A percentile compares a stretch with the other conserved stretches of the same genome.
phyloP scores from a whole-genome alignment of 2,888 invertebrate genomes.

The Allophyes oxyacanthae region DNA sequence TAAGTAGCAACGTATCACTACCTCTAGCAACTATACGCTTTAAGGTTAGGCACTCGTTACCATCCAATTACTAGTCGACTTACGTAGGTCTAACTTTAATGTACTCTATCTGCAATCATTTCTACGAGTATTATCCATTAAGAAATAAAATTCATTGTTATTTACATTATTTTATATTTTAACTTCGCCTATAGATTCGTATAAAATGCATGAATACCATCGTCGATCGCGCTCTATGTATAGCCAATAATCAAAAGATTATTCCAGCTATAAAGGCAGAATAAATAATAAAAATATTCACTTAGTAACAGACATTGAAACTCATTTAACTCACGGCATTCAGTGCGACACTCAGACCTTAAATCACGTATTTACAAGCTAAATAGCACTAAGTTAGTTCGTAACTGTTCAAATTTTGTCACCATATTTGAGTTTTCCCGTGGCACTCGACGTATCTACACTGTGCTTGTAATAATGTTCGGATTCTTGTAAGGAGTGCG shows the following conservation, averaged over 20 bases:
- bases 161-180: constrained; percentile 65
- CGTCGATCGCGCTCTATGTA: constrained; percentile 69
- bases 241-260: constrained; percentile 65
- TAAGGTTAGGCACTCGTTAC: constrained; percentile 17
- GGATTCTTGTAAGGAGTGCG: constrained; percentile 47
- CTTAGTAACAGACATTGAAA: constrained; percentile 59
- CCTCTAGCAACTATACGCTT: background rate
- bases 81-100: background rate
- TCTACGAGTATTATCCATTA: background rate
- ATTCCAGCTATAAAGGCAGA: constrained; percentile 65
- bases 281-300: constrained; percentile 65
- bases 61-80: background rate
- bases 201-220: constrained; percentile 82
- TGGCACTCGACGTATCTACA: constrained; percentile 59
- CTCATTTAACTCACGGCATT: constrained; percentile 61
- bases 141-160: constrained; percentile 42
- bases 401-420: constrained; percentile 76
- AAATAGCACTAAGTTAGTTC: constrained; percentile 59
- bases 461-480: constrained; percentile 56
- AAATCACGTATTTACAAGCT: constrained; percentile 66
- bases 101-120: constrained; percentile 12
- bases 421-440: constrained; percentile 80
- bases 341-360: constrained; percentile 64
- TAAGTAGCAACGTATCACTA: constrained; percentile 24
- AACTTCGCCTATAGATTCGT: constrained; percentile 73